phyloP scores from a whole-genome alignment of 2,797 vertebrate species.

The Sebastes minor region DNA sequence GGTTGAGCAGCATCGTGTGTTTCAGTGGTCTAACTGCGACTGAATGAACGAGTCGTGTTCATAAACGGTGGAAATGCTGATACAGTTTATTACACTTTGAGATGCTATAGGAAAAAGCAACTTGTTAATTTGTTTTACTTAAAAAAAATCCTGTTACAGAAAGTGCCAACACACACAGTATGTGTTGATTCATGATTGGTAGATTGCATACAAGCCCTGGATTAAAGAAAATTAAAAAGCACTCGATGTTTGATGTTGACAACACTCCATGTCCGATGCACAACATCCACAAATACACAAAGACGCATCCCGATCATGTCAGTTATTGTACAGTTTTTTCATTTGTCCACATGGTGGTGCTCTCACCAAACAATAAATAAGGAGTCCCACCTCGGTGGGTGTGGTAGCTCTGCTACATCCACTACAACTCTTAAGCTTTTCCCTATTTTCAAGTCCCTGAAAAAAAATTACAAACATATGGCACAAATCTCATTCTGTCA shows the following conservation, averaged over 20 bases:
- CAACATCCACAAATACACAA: slow-evolving; percentile 49
- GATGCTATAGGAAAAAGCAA: slow-evolving; percentile 62
- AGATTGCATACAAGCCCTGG: slow-evolving; percentile 73
- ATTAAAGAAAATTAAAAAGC: slow-evolving; percentile 43
- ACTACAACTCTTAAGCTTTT: slow-evolving; percentile 13
- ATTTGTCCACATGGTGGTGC: slow-evolving; percentile 67
- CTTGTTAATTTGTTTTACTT: slow-evolving; percentile 44
- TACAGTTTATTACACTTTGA: slow-evolving; percentile 67
- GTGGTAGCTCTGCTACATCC: slow-evolving; percentile 37
- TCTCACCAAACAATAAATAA: slow-evolving; percentile 57
- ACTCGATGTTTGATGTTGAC: slow-evolving; percentile 33
- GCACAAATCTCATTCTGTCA: slow-evolving; percentile 61
- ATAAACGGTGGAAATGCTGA: slow-evolving; percentile 49
- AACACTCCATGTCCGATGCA: slow-evolving; percentile 34
- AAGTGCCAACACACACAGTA: slow-evolving; percentile 51
- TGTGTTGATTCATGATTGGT: slow-evolving; percentile 55
- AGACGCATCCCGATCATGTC: slow-evolving; percentile 15
- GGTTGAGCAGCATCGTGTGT: neutral
- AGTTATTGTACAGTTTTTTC: neutral
- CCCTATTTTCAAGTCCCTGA: slow-evolving; percentile 52
- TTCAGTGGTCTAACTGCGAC: neutral
- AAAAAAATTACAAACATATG: slow-evolving; percentile 52
- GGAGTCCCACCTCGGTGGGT: slow-evolving; percentile 1
- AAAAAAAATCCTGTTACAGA: slow-evolving; percentile 52
- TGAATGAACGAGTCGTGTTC: slow-evolving; percentile 4